A percentile compares a stretch with the other conserved stretches of the same genome.
These are phyloP conservation scores for Epinephelus moara DNA, from an alignment of 2,113 vertebrate species.

Conservation along the genomic window DNA sequence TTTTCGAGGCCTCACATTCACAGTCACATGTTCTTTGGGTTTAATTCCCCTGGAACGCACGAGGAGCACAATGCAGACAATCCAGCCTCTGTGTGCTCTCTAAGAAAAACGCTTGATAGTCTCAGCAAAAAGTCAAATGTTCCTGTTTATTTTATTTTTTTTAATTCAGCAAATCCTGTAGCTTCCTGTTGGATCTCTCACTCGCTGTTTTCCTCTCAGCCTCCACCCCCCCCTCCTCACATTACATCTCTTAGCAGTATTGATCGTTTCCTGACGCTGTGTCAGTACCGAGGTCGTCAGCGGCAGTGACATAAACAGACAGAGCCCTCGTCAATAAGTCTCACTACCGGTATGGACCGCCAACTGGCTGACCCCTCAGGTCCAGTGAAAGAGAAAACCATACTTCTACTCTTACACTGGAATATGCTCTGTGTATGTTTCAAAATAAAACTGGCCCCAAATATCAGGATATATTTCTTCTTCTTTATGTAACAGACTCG, in stretches of 20 bases:
- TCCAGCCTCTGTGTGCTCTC: conserved; percentile 55
- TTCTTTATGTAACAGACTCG: neutral
- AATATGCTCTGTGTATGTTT: neutral
- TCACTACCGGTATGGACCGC: conserved; percentile 59
- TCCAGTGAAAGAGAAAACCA: conserved; percentile 15
- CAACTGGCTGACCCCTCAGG: conserved; percentile 40
- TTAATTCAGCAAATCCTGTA: neutral
- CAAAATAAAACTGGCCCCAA: neutral
- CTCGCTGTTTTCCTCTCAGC: neutral
- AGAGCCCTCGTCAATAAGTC: conserved; percentile 64
- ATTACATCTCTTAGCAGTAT: conserved; percentile 74
- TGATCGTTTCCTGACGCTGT: conserved; percentile 77
- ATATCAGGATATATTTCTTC: no score
- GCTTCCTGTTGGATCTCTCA: neutral
- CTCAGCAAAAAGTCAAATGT: conserved; percentile 30
- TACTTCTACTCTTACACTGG: neutral
- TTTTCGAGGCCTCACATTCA: conserved; percentile 32
- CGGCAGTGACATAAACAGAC: conserved; percentile 74
- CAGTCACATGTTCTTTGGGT: conserved; percentile 56
- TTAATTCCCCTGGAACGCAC: conserved; percentile 51
- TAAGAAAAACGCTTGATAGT: conserved; percentile 35
- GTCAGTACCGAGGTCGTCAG: conserved; percentile 67
- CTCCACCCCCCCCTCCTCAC: conserved; percentile 22
- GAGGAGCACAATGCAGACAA: conserved; percentile 52
- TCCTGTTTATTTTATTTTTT: neutral